Base-by-base conservation (phyloP, 1,140 invertebrate species). In the Bombus confusus region DNA sequence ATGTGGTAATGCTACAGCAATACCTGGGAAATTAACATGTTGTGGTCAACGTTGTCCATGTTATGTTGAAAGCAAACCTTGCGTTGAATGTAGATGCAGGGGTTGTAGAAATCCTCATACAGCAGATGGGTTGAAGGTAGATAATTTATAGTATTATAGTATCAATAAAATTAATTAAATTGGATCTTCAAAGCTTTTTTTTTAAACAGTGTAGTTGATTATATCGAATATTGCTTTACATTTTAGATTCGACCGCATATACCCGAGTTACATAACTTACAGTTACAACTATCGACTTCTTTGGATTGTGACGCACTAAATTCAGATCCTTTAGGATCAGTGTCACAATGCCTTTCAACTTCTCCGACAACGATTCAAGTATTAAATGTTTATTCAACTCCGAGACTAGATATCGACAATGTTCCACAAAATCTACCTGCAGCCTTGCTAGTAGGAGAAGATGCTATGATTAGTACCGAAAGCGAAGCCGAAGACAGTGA, bases 31-130 rank as follows among this genome's bases (percentile, higher is more conserved):
- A 94, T 94, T 98, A 74, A 98, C 98, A 0, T 99, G 98, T 95
- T 98, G 98, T 94, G 98, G 98, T 6, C 98, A 99, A 93, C 96
- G 98, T 85, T 99, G 98, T 96, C 98, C 98, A 0, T 99, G 98
- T 95, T 99, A 99, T 95, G 97, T 98, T 79, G 98, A 97, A 91
- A 97, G 96, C 92, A 98, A 97, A 95, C 97, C 98, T 22, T 99
- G 98, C 93, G 96, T 97, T 52, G 97, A 98, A 87, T 99, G 98
- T 95, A 97, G 97, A 93, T 99, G 98, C 95, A 96, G 97, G 94
- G 98, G 98, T 13, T 99, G 98, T 94, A 95, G 98, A 93, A 99
- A 99, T 96, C 98, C 98, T 28, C 97, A 98, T 91, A 96, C 96
- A 89, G 96, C 97, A 74, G 97, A 97, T 95, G 97, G 97, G 77